These are phyloP conservation scores for Sycobia sp. DNA, from an alignment of 1,140 invertebrate genomes.

Conservation along the genomic window DNA sequence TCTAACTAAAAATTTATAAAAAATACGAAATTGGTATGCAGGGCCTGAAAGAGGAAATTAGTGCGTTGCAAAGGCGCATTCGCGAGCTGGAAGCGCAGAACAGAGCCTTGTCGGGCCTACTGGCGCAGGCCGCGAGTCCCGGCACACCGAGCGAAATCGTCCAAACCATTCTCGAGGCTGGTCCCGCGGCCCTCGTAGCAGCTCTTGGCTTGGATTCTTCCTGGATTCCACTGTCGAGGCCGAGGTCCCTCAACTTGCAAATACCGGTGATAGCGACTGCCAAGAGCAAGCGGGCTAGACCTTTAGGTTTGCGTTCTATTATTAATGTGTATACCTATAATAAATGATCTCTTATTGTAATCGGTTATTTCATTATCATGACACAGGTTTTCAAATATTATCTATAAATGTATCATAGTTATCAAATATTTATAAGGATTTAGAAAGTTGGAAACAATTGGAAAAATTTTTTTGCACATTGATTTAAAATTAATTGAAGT, in stretches of 20 bases:
- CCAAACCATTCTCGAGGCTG: conserved; percentile 50
- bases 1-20: too few species aligned
- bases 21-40: too few species aligned
- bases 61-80: conserved; percentile 66
- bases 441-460: too few species aligned
- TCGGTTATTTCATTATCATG: too few species aligned
- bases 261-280: conserved; percentile 63
- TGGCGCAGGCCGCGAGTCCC: conserved; percentile 67
- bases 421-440: too few species aligned
- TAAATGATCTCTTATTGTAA: too few species aligned
- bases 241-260: conserved; percentile 70
- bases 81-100: conserved; percentile 74
- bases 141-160: conserved; percentile 56
- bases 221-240: conserved; percentile 68
- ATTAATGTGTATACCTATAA: too few species aligned
- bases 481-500: too few species aligned
- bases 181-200: conserved; percentile 48
- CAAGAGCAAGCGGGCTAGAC: conserved; percentile 54
- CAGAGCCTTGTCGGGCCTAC: conserved; percentile 67
- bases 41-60: conserved; percentile 73
- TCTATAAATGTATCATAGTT: too few species aligned
- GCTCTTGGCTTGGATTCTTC: conserved; percentile 63
- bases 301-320: conserved; percentile 46
- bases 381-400: too few species aligned
- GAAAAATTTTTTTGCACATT: too few species aligned